These are phyloP conservation scores for Anguilla anguilla DNA, from an alignment of 2,797 vertebrate genomes.

Conservation along the genomic window DNA sequence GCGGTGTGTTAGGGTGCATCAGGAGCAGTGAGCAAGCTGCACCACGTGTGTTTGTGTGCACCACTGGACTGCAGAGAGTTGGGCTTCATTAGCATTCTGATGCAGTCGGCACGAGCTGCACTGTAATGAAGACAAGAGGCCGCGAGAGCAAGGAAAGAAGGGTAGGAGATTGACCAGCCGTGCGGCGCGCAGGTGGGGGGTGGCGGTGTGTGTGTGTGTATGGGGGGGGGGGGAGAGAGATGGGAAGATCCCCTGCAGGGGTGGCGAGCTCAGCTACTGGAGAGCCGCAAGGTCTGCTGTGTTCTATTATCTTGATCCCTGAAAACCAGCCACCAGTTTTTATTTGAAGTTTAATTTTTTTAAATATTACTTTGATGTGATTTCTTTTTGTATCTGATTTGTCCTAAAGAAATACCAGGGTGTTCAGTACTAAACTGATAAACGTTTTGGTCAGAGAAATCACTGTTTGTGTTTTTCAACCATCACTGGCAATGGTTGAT, in stretches of 20 bases:
- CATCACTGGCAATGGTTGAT: neutral
- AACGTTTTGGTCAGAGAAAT: neutral
- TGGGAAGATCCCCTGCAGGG: neutral
- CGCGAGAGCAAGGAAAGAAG: neutral
- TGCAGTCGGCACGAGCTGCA: neutral
- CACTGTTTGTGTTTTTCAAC: neutral
- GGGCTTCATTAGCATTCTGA: neutral
- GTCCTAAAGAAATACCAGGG: neutral
- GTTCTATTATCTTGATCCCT: no score
- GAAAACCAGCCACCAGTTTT: neutral
- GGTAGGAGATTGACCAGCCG: neutral
- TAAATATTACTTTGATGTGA: no score
- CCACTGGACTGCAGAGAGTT: neutral
- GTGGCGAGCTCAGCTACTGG: neutral
- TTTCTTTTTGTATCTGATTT: neutral
- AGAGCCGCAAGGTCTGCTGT: neutral
- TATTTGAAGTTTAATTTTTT: neutral
- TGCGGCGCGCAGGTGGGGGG: no score
- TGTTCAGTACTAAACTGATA: neutral
- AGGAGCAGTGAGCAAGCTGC: no score
- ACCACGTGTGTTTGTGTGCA: neutral
- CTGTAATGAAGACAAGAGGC: neutral
- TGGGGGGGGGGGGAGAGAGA: neutral
- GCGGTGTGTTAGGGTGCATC: neutral
- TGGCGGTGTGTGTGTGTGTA: no score